Evolutionary conservation across 1,140 invertebrate genomes (phyloP).

Genomic region (Cyrtorhinus lividipennis): DNA sequence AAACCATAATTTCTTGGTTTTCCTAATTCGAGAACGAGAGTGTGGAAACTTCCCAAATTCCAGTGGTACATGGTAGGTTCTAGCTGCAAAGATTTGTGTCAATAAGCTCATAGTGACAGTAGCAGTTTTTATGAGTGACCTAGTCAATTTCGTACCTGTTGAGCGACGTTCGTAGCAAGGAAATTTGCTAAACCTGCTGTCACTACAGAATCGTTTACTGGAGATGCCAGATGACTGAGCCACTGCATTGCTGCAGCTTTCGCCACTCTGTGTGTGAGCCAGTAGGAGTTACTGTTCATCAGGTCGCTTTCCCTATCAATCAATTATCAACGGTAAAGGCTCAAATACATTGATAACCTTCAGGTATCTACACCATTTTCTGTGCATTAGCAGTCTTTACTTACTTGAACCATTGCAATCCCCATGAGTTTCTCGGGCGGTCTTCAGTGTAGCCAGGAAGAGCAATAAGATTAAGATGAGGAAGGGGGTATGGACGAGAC

Average conservation of each 20-base stretch:
- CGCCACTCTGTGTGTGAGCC: slow-evolving; percentile 26
- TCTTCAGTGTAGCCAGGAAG: slow-evolving; percentile 58
- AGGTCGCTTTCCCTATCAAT: slow-evolving; percentile 51
- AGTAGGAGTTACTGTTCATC: slow-evolving; percentile 25
- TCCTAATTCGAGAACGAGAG: slow-evolving; percentile 25
- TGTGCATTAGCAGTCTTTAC: too few species aligned
- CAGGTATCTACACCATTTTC: too few species aligned
- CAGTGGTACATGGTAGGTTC: slow-evolving; percentile 27
- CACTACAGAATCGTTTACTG: slow-evolving; percentile 46
- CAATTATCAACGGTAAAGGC: slow-evolving; percentile 27
- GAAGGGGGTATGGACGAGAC: slow-evolving; percentile 48
- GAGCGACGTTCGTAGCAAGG: slow-evolving; percentile 35
- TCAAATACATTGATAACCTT: slow-evolving; percentile 25
- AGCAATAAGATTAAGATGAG: slow-evolving; percentile 65
- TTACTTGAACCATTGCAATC: slow-evolving; percentile 58
- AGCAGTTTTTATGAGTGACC: not conserved
- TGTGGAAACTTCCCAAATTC: slow-evolving; percentile 24
- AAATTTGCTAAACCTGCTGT: slow-evolving; percentile 58
- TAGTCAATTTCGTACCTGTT: slow-evolving; percentile 26
- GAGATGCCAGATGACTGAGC: slow-evolving; percentile 55
- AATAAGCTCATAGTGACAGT: not conserved
- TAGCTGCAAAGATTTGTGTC: slow-evolving; percentile 27
- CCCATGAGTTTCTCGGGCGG: slow-evolving; percentile 55
- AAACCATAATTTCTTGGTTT: slow-evolving; percentile 22
- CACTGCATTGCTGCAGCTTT: slow-evolving; percentile 39